Evolutionary conservation across 2,797 vertebrate genomes (phyloP).

Genomic region (Eurystomus glaucurus): DNA sequence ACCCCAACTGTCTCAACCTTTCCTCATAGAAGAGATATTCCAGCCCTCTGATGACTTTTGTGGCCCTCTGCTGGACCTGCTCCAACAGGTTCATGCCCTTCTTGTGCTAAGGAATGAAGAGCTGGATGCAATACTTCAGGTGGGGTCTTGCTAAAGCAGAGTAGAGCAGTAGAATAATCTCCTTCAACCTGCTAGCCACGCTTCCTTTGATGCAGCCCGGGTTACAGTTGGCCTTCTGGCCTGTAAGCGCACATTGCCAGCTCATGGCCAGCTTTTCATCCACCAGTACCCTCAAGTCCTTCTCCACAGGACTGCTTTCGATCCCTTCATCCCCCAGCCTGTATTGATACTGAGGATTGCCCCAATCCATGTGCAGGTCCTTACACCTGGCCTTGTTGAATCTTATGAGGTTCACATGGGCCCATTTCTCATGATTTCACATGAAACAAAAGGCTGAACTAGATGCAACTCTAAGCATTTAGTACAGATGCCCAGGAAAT

Average conservation of each 20-base stretch:
- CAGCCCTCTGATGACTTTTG: neutral
- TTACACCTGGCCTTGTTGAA: neutral
- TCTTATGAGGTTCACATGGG: neutral
- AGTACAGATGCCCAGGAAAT: neutral
- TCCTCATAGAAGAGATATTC: neutral
- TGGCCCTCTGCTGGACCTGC: neutral
- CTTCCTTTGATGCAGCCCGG: neutral
- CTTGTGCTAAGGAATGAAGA: neutral
- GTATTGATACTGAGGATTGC: neutral
- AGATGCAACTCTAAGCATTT: neutral
- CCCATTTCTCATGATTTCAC: neutral
- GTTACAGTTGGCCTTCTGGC: neutral
- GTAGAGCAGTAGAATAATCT: neutral
- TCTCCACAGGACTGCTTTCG: accelerated
- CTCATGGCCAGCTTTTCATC: neutral
- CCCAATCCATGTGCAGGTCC: neutral
- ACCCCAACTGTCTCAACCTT: neutral
- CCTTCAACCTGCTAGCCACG: accelerated
- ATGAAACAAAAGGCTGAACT: neutral
- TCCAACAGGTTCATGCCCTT: neutral
- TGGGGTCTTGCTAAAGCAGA: accelerated
- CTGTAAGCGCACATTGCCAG: accelerated
- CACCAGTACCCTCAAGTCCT: neutral
- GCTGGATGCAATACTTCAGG: accelerated
- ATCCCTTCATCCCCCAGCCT: neutral